Evolutionary conservation across 1,140 invertebrate species (phyloP).

Genomic region (Brachionus paranguensis): DNA sequence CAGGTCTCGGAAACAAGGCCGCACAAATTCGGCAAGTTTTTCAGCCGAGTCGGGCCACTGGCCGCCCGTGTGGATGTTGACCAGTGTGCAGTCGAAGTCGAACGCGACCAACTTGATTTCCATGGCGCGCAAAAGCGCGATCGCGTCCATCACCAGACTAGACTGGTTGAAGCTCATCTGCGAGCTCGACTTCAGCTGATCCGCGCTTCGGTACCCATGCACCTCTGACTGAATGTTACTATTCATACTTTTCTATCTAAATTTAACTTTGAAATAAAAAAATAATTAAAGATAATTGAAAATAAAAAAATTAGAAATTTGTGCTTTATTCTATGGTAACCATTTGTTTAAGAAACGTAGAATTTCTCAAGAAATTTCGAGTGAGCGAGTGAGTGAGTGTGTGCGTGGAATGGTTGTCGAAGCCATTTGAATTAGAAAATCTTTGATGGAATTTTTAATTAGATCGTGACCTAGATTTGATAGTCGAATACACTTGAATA

Average conservation of each 20-base stretch:
- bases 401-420: background rate
- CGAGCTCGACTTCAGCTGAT: background rate
- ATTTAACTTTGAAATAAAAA: background rate
- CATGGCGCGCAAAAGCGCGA: background rate
- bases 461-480: background rate
- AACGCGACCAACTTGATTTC: constrained; percentile 49
- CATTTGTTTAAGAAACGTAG: constrained; percentile 1
- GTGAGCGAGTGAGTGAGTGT: background rate
- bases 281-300: background rate
- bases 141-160: background rate
- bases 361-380: background rate
- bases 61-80: constrained; percentile 51
- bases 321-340: background rate
- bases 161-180: background rate
- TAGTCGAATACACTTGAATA: background rate
- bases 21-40: constrained; percentile 46
- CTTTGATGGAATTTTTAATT: background rate
- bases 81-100: constrained; percentile 53
- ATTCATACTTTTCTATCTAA: background rate
- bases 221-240: background rate
- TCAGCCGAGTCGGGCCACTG: constrained; percentile 48
- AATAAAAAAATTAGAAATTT: background rate
- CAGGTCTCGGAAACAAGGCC: constrained; percentile 50
- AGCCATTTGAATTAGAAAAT: background rate
- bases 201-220: background rate